These are phyloP conservation scores for Rousettus leschenaultii DNA, from an alignment of 2,113 vertebrate species.

Conservation along the genomic window DNA sequence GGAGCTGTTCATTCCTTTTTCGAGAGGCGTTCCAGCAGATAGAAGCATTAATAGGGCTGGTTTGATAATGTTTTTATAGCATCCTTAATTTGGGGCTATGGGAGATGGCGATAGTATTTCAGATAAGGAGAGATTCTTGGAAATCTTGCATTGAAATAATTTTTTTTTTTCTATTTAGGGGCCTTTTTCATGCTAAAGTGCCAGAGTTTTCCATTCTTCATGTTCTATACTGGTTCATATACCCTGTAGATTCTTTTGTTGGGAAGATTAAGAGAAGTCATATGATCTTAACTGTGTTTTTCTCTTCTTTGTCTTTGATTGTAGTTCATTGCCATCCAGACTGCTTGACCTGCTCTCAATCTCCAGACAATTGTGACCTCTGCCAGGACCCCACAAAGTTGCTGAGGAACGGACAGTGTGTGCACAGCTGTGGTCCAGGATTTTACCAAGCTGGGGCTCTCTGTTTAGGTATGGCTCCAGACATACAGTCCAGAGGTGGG, in stretches of 20 bases:
- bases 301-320: not conserved
- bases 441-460: conserved; percentile 81
- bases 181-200: not conserved
- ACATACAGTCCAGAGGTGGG: not conserved
- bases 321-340: conserved; percentile 85
- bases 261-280: not conserved
- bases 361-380: conserved; percentile 82
- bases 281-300: not conserved
- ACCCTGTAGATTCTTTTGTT: not conserved
- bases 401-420: conserved; percentile 84
- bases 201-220: not conserved
- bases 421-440: conserved; percentile 81
- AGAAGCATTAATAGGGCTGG: not conserved
- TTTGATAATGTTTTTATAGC: not conserved
- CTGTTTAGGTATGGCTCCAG: conserved; percentile 83
- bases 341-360: conserved; percentile 86
- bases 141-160: not conserved
- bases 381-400: conserved; percentile 80
- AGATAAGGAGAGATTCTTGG: not conserved
- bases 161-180: not conserved
- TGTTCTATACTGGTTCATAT: rapidly evolving
- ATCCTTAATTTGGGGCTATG: not conserved
- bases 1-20: not conserved
- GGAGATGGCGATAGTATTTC: not conserved
- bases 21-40: not conserved